Percentiles rank a stretch among this genome's conserved stretches.
phyloP scores from a whole-genome alignment of 2,113 vertebrate genomes.

The Seriola rivoliana region DNA sequence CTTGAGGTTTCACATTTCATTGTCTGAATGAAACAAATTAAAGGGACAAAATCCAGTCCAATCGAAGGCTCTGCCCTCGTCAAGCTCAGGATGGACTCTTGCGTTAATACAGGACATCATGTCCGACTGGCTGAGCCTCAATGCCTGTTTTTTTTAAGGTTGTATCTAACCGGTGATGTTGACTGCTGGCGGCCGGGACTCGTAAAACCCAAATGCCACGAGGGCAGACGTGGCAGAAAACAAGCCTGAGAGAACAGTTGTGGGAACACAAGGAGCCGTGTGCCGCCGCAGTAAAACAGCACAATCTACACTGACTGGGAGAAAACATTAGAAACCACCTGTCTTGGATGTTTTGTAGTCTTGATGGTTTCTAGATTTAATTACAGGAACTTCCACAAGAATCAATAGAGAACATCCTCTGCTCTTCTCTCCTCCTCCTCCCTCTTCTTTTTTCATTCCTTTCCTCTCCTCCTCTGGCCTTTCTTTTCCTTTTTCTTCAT shows the following conservation, averaged over 20 bases:
- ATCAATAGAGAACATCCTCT: background rate
- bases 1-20: background rate
- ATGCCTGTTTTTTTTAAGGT: background rate
- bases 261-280: background rate
- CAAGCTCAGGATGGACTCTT: background rate
- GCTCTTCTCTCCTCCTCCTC: background rate
- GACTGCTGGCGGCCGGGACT: slow-evolving; percentile 4
- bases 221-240: slow-evolving; percentile 33
- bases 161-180: background rate
- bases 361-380: background rate
- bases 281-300: slow-evolving; percentile 30
- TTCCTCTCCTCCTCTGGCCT: background rate
- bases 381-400: background rate
- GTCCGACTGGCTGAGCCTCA: background rate
- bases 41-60: background rate
- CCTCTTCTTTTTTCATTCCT: background rate
- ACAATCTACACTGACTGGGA: background rate
- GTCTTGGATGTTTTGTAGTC: background rate
- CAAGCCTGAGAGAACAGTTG: slow-evolving; percentile 1
- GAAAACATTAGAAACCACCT: background rate
- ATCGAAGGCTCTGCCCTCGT: background rate
- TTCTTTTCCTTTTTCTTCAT: background rate
- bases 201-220: slow-evolving; percentile 47
- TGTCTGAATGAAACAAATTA: background rate
- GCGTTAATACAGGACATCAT: background rate